Evolutionary conservation across 2,888 invertebrate genomes (phyloP).

Genomic region (Drosophila monieri): DNA sequence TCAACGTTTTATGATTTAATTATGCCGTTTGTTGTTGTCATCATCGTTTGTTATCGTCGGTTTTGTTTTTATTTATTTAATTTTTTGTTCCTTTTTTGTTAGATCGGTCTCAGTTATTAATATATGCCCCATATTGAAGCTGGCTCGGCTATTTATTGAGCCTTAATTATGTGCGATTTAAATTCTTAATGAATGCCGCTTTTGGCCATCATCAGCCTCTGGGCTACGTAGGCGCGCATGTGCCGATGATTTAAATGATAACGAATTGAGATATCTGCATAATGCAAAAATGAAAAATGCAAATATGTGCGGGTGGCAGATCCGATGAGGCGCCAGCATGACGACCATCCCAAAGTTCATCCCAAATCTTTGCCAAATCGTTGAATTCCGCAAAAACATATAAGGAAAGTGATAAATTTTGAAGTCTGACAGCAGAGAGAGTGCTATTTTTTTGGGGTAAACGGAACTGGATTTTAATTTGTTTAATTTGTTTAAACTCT

Average conservation of each 20-base stretch:
- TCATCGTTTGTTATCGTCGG: constrained; percentile 43
- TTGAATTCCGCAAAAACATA: constrained; percentile 17
- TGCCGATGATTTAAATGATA: constrained; percentile 73
- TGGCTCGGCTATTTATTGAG: constrained; percentile 70
- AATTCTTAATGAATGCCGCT: constrained; percentile 75
- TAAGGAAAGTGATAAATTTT: constrained; percentile 7
- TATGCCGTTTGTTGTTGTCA: constrained; percentile 64
- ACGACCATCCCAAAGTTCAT: constrained; percentile 15
- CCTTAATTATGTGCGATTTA: constrained; percentile 75
- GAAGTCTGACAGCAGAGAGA: not conserved
- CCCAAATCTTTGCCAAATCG: constrained; percentile 4
- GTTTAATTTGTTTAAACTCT: not conserved
- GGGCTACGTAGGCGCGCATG: constrained; percentile 56
- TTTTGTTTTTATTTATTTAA: constrained; percentile 17
- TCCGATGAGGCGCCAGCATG: constrained; percentile 36
- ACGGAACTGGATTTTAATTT: not conserved
- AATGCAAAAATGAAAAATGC: constrained; percentile 24
- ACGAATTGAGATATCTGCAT: constrained; percentile 62
- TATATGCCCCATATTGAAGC: constrained; percentile 69
- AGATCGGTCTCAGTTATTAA: constrained; percentile 44
- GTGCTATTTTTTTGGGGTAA: not conserved
- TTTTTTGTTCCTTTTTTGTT: constrained; percentile 26
- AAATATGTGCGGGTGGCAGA: constrained; percentile 30
- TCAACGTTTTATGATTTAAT: constrained; percentile 79
- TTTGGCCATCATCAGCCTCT: constrained; percentile 52